Base-by-base conservation (phyloP, 2,888 invertebrate genomes). In the Luperina nickerlii region DNA sequence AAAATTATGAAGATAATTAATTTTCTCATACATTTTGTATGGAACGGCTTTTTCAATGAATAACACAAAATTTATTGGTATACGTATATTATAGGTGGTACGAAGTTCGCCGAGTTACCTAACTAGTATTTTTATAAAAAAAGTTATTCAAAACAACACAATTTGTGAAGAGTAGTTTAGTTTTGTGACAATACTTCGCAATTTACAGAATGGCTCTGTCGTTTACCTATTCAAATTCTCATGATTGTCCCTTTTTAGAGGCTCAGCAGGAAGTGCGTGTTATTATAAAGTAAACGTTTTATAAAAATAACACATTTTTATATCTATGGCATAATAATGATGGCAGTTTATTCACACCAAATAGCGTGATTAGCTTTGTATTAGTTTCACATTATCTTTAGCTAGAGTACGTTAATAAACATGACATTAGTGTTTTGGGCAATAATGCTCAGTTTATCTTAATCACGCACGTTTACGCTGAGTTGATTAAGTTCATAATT, bases 291-390 rank as follows among this genome's bases (percentile, higher is more conserved):
- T 48, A 13, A 45, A 72, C 18, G 9, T 48, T 65, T 38, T 51
- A 27, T 27, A 18, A 42, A 68, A 78, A 62, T 24, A 9, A 51
- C 60, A 18, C 20, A 18, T 57, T 78, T 62, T 60, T 20, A 8
- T 45, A n/a, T 74, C 11, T 7, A 51, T 74, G 32, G 7, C 4
- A 5, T 45, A 24, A 60, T 45, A 8, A 63, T 81, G 38, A 65
- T 69, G 63, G 7, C 63, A 32, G 42, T 80, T 54, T 75, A 42
- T 68, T 81, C 51, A 75, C 48, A 76, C 42, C 18, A 24, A 75
- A 48, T 60, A 60, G 13, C 24, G 20, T 51, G n/a, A 57, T 69
- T 65, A 75, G 13, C 62, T 57, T 74, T 78, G 2, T 18, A 45
- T 38, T 70, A 0, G 9, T 38, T 38, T 38, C 9, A 38, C 15